A percentile compares a stretch with the other conserved stretches of the same genome.
Conservation (phyloP, 2,888 invertebrate genomes). For the Amphipyra berbera region DNA sequence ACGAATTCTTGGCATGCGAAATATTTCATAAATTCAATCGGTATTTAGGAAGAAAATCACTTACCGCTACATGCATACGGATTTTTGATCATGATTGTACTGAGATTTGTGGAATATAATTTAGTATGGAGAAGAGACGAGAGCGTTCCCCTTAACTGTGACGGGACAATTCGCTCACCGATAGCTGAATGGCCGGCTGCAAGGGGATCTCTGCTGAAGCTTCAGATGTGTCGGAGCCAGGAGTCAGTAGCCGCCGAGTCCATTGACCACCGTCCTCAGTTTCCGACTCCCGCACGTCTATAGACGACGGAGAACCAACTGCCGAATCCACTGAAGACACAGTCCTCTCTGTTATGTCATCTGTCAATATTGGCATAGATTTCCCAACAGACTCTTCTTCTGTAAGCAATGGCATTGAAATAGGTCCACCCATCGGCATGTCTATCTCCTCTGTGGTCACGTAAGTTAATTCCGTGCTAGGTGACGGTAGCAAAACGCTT, state of each 20-base stretch:
- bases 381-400: conserved; percentile 83
- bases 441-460: conserved; percentile 75
- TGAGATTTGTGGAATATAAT: conserved; percentile 46
- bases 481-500: conserved; percentile 70
- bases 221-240: conserved; percentile 80
- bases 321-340: conserved; percentile 74
- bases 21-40: too few relatives aligned
- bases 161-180: conserved; percentile 74
- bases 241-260: conserved; percentile 78
- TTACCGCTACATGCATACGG: not conserved
- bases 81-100: not conserved
- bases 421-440: conserved; percentile 75
- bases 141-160: conserved; percentile 67
- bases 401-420: conserved; percentile 91
- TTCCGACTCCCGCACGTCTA: conserved; percentile 74
- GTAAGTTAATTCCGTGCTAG: conserved; percentile 79
- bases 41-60: conserved; percentile 2
- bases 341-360: conserved; percentile 74
- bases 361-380: conserved; percentile 85
- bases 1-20: too few relatives aligned
- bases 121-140: conserved; percentile 34
- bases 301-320: conserved; percentile 71
- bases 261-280: conserved; percentile 73
- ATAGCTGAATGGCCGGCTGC: conserved; percentile 80
- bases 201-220: conserved; percentile 82